Evolutionary conservation across 2,888 invertebrate species (phyloP), one percentile per base, ranked within the genome.

Genomic region (Orthonevra nobilis): DNA sequence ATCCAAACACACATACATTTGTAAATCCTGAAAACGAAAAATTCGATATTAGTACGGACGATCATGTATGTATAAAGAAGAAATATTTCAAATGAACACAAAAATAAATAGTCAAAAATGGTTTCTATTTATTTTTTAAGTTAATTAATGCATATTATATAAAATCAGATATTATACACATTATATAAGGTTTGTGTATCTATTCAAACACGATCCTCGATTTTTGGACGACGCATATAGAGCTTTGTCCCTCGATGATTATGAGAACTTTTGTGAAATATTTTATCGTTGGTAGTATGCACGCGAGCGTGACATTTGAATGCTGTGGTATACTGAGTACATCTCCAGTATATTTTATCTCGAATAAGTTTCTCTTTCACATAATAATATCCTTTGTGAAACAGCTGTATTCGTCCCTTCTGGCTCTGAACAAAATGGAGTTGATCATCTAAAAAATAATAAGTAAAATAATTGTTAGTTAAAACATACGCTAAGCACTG

Each of bases 331-430:
- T 89, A 89, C 63, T 87, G 85, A 0, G 86, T 87, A 79, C 89
- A 89, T 23, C 89, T 85, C 89, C 89, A 89, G 79, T 89, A 89
- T 5, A 85, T 85, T 81, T 89, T 89, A 17, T 83, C 81, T 0
- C 86, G 85, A 10, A 87, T 84, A 12, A 81, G 81, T 81, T 89
- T 89, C 58, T 89, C 89, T 7, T 85, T 84, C 1, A 89, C 86
- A 68, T 87, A 89, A 69, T 85, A 86, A 81, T 81, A 87, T 15
- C 86, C 87, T 1, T 86, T 84, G 40, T 84, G 81, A 5, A 83
- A 74, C 12, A 89, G 73, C 74, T 87, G 84, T 4, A 82, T 83
- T 48, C 86, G 86, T 38, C 89, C 89, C 64, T 89, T 89, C 73
- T 89, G 89, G 54, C 88, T 88, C 4, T 74, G 72, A 2, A 83